phyloP scores from a whole-genome alignment of 2,888 invertebrate species.

The Chalcosyrphus nemorum region DNA sequence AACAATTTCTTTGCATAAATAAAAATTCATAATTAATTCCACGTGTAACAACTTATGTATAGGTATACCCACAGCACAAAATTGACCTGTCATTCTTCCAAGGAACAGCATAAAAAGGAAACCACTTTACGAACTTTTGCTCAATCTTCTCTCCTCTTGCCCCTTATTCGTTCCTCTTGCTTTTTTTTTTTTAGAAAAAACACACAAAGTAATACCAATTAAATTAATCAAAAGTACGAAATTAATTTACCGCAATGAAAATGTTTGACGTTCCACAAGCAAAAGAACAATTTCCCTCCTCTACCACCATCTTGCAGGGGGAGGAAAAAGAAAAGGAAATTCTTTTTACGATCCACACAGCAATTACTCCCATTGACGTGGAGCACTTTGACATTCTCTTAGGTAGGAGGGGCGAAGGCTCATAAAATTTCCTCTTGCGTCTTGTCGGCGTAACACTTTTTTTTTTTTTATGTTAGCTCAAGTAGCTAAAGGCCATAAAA shows the following conservation, averaged over 20 bases:
- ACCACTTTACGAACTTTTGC: neutral
- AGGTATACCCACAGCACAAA: neutral
- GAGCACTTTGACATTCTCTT: conserved; percentile 23
- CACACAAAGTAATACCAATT: conserved; percentile 23
- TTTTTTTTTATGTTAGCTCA: neutral
- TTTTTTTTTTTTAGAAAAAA: neutral
- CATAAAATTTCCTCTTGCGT: neutral
- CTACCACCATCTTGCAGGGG: neutral
- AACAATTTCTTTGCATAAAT: neutral
- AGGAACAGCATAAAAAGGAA: neutral
- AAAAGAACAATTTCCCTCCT: neutral
- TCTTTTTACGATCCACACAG: conserved; percentile 12
- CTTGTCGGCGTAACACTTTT: neutral
- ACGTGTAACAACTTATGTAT: neutral
- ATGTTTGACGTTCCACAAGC: conserved; percentile 14
- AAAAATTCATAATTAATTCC: conserved; percentile 4
- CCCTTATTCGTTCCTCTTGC: neutral
- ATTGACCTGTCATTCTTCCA: conserved; percentile 4
- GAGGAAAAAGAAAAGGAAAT: neutral
- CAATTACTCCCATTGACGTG: conserved; percentile 8
- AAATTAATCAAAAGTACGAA: conserved; percentile 28
- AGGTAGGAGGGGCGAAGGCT: neutral
- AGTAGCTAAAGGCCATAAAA: conserved; percentile 28
- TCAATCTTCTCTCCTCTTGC: too few species aligned
- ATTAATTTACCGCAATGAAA: conserved; percentile 39